These are phyloP conservation scores for Bimastos eiseni DNA, from an alignment of 2,888 invertebrate genomes.

Conservation along the genomic window DNA sequence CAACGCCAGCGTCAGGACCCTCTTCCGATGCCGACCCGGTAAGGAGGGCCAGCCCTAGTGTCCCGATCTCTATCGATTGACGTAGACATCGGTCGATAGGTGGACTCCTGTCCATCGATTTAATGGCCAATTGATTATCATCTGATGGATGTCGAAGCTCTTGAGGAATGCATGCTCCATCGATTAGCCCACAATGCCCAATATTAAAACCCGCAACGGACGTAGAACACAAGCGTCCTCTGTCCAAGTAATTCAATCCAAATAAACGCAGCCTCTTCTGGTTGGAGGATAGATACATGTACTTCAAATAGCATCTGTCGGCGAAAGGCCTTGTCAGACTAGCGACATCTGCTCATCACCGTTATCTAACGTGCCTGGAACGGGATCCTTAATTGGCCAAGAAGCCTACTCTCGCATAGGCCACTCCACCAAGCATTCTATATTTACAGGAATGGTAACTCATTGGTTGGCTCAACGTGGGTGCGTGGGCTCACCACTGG, in stretches of 20 bases:
- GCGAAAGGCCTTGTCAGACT: background rate
- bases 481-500: too few relatives aligned
- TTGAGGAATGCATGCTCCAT: background rate
- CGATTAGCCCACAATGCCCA: background rate
- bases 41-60: background rate
- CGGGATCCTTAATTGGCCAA: background rate
- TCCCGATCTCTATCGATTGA: background rate
- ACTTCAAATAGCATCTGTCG: background rate
- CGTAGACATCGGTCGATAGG: background rate
- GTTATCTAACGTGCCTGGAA: background rate
- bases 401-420: background rate
- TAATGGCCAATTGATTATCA: background rate
- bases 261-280: background rate
- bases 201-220: too few relatives aligned
- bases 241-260: background rate
- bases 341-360: background rate
- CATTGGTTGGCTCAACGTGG: too few relatives aligned
- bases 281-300: background rate
- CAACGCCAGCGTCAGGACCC: constrained; percentile 7
- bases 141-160: background rate
- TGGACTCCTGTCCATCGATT: background rate
- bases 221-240: background rate
- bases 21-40: constrained; percentile 18
- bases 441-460: too few relatives aligned
- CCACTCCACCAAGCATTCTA: background rate